A percentile compares a stretch with the other conserved stretches of the same genome.
phyloP scores from a whole-genome alignment of 1,140 invertebrate genomes.

The Mycetomoellerius zeteki region DNA sequence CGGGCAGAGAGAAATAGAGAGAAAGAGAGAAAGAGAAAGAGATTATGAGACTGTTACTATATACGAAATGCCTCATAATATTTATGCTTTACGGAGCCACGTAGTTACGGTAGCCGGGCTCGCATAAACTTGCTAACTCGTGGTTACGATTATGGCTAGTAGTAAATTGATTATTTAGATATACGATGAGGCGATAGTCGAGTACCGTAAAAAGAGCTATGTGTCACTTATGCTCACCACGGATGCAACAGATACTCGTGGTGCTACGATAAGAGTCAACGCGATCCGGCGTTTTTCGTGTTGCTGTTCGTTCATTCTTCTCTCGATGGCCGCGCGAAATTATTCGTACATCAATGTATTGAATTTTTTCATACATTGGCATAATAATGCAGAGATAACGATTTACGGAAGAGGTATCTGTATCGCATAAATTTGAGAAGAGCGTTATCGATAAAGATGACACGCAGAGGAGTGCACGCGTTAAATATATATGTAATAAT shows the following conservation, averaged over 20 bases:
- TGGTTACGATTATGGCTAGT: conserved; percentile 85
- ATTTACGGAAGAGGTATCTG: neutral
- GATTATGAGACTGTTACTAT: conserved; percentile 56
- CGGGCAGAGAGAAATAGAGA: neutral
- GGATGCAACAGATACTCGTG: conserved; percentile 68
- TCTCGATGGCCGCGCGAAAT: neutral
- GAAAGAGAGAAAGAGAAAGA: conserved; percentile 9
- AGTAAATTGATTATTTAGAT: conserved; percentile 86
- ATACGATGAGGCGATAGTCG: conserved; percentile 79
- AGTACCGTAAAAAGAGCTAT: conserved; percentile 80
- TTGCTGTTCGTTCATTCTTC: too few relatives aligned
- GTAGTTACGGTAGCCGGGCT: conserved; percentile 74
- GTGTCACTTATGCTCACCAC: conserved; percentile 76
- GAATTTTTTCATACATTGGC: too few relatives aligned
- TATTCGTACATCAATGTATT: conserved; percentile 25
- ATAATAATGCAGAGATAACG: neutral
- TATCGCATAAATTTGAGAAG: conserved; percentile 45
- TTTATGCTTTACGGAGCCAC: conserved; percentile 78
- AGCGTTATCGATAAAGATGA: neutral
- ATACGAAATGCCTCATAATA: conserved; percentile 77
- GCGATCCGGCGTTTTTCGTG: conserved; percentile 11
- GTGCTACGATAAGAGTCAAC: neutral
- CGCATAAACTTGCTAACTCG: conserved; percentile 84
- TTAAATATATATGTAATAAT: neutral
- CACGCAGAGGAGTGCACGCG: neutral